Conservation (phyloP, 2,113 vertebrate genomes). For the Clarias macrocephalus region DNA sequence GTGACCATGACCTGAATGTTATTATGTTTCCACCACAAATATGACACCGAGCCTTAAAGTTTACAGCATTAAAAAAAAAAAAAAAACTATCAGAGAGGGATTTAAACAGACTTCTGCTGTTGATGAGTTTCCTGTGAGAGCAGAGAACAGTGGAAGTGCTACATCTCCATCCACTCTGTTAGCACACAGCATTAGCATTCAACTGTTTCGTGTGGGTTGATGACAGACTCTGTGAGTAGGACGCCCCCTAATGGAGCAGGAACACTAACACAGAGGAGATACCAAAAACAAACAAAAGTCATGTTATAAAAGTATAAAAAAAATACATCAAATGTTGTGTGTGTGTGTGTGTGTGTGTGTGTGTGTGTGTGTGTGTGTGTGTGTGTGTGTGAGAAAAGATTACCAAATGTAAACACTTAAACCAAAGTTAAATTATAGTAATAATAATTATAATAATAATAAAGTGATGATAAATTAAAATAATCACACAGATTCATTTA, state of each 20-base stretch:
- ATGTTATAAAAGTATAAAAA: neutral
- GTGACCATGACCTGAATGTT: neutral
- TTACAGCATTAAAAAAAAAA: neutral
- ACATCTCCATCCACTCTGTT: neutral
- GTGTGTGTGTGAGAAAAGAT: no score
- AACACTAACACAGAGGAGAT: neutral
- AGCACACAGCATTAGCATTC: neutral
- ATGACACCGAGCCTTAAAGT: neutral
- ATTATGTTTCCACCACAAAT: neutral
- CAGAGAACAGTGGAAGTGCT: neutral
- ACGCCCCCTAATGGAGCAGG: neutral
- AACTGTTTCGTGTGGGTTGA: neutral
- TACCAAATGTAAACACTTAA: no score
- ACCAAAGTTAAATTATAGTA: no score
- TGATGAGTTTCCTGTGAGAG: neutral
- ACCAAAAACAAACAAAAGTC: neutral
- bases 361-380: no score
- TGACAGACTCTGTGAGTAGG: constrained; percentile 1
- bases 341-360: no score
- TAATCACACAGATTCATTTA: no score
- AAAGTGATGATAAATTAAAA: no score
- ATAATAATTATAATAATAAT: no score
- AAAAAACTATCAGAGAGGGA: no score
- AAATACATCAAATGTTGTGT: no score
- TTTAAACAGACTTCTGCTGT: no score